Percentiles rank a stretch among this genome's conserved stretches.
phyloP scores from a whole-genome alignment of 2,797 vertebrate genomes.

The Phataginus tricuspis region DNA sequence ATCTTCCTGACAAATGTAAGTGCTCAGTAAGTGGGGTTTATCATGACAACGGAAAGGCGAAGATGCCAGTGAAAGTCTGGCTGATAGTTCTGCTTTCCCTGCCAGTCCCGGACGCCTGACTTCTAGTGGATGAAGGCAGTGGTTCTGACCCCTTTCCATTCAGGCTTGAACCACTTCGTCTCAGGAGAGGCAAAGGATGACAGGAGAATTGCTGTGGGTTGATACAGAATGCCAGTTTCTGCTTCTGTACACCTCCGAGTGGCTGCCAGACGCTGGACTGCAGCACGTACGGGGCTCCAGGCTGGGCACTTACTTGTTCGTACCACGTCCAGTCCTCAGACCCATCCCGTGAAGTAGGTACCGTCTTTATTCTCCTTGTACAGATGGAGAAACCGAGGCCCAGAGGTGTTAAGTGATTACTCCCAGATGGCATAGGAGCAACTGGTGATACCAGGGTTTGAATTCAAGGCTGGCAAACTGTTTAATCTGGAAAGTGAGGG shows the following conservation, averaged over 20 bases:
- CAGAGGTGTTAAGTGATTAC: neutral
- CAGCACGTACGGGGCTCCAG: fast-evolving
- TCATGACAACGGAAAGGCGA: too few relatives aligned
- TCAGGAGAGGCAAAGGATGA: neutral
- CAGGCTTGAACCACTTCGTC: neutral
- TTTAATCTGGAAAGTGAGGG: neutral
- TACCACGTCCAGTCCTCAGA: neutral
- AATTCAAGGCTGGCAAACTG: neutral
- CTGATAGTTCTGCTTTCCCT: neutral
- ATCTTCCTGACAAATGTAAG: too few relatives aligned
- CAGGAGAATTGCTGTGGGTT: neutral
- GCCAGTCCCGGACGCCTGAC: neutral
- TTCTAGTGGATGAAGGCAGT: neutral
- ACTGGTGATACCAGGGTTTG: neutral
- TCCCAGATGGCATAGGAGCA: neutral
- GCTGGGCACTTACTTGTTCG: neutral
- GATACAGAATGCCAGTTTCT: neutral
- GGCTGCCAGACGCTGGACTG: fast-evolving
- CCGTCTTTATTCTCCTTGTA: neutral
- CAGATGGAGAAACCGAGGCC: neutral
- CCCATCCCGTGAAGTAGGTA: neutral
- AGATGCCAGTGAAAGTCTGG: fast-evolving
- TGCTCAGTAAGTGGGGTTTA: neutral
- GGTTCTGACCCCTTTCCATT: neutral
- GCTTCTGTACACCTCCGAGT: fast-evolving